phyloP scores from a whole-genome alignment of 2,888 invertebrate species.

The Marronus borbonicus region DNA sequence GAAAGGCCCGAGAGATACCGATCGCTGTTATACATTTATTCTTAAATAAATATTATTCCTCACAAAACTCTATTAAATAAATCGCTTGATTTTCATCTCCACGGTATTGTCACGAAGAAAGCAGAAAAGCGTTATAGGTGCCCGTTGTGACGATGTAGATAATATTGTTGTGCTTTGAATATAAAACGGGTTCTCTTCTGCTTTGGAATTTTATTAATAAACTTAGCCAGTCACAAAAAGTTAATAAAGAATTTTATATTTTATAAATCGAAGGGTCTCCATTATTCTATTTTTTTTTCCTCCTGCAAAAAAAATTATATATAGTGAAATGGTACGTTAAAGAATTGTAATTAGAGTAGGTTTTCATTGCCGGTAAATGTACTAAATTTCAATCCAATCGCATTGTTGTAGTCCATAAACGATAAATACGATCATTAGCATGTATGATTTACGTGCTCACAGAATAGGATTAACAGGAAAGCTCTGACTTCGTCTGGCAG shows the following conservation, averaged over 20 bases:
- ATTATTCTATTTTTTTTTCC: no score
- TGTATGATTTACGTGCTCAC: no score
- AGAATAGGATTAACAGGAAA: no score
- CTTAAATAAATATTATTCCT: conserved; percentile 44
- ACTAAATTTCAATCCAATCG: no score
- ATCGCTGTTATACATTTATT: conserved; percentile 39
- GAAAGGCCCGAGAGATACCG: conserved; percentile 32
- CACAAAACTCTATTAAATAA: conserved; percentile 46
- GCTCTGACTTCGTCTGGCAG: no score
- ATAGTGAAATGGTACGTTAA: no score
- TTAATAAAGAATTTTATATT: not conserved
- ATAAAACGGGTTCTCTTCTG: conserved; percentile 16
- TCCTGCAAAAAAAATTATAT: no score
- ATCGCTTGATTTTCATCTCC: conserved; percentile 39
- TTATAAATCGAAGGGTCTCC: not conserved
- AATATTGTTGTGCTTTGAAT: conserved; percentile 25
- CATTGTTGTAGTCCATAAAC: no score
- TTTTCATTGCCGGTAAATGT: no score
- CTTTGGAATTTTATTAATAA: conserved; percentile 2
- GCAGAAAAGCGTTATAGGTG: conserved; percentile 5
- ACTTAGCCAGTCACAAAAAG: not conserved
- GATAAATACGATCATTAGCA: no score
- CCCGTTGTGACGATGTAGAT: conserved; percentile 20
- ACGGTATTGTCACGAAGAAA: conserved; percentile 32
- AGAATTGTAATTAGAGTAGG: no score